Evolutionary conservation across 2,113 vertebrate genomes (phyloP), one percentile per base, ranked within the genome.

Genomic region (Apodemus speciosus): DNA sequence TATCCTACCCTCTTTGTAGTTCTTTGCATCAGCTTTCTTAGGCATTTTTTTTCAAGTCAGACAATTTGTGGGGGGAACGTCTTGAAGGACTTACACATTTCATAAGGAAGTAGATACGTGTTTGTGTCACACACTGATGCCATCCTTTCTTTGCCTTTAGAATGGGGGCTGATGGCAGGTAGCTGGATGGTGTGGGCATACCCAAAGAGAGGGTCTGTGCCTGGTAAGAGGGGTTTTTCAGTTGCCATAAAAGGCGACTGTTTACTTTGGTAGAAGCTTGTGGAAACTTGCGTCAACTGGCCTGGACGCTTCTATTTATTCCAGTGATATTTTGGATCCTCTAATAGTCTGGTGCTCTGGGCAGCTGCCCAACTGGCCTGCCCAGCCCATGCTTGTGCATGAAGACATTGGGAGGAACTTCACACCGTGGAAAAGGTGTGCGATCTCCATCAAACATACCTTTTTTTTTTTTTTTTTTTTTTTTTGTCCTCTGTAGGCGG

Each of bases 261-360:
- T 97, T 97, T 95, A 96, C 95, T 96, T 96, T 97, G 96, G 96
- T 96, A 75, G 91, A 71, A 93, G 89, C 64, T 46, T 95, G 94
- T 97, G 97, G 95, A 97, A 96, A 96, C 93, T 95, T 95, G 85
- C 79, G 72, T 95, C 94, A 96, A 97, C 91, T n/a, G 40, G 86
- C 93, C 66, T 79, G 89, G 89, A 73, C 77, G 90, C 96, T 96
- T 97, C 95, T 97, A 96, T 97, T 97, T 97, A 96, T 96, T 96
- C 73, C 95, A 93, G 89, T 0, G 83, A 91, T 96, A 96, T 97
- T 97, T 96, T 96, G 79, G 95, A 97, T 92, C 95, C 92, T 95
- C 56, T 88, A 83, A 94, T 73, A 92, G 88, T 89, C 88, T 92
- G 75, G 83, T 92, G 43, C 75, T 81, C 83, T 71, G 83, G 96